These are phyloP conservation scores for Phyllotreta cruciferae DNA, from an alignment of 2,888 invertebrate species.

Conservation along the genomic window DNA sequence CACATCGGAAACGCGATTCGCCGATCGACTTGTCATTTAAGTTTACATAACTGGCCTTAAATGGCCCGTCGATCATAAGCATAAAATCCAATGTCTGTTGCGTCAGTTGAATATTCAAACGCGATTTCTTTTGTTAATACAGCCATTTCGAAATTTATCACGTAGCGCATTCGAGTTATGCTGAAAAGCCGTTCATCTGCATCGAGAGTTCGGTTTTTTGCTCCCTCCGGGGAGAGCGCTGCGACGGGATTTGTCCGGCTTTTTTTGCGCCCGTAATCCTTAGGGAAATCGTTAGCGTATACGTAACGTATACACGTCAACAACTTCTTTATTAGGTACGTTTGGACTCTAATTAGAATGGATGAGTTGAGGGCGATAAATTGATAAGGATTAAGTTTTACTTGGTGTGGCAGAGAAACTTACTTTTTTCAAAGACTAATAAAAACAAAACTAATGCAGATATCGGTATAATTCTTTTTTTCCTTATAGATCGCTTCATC, in stretches of 20 bases:
- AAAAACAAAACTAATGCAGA: no score
- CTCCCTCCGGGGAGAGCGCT: constrained; percentile 6
- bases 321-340: no score
- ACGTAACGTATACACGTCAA: no score
- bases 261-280: no score
- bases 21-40: constrained; percentile 20
- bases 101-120: constrained; percentile 30
- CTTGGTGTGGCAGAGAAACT: no score
- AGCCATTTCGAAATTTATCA: constrained; percentile 37
- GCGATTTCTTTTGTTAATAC: constrained; percentile 36
- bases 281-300: no score
- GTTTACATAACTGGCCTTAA: constrained; percentile 30
- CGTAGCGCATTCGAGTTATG: constrained; percentile 32
- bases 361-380: no score
- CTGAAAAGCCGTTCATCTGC: constrained; percentile 28
- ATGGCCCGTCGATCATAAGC: constrained; percentile 25
- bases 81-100: constrained; percentile 31
- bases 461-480: no score
- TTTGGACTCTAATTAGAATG: no score
- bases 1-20: constrained; percentile 24
- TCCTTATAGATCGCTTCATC: no score
- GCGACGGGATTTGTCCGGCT: constrained; percentile 19
- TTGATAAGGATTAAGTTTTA: no score
- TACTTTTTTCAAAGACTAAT: no score
- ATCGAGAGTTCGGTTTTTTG: constrained; percentile 19